Evolutionary conservation across 2,888 invertebrate genomes (phyloP).

Genomic region (Heteromyza rotundicornis): DNA sequence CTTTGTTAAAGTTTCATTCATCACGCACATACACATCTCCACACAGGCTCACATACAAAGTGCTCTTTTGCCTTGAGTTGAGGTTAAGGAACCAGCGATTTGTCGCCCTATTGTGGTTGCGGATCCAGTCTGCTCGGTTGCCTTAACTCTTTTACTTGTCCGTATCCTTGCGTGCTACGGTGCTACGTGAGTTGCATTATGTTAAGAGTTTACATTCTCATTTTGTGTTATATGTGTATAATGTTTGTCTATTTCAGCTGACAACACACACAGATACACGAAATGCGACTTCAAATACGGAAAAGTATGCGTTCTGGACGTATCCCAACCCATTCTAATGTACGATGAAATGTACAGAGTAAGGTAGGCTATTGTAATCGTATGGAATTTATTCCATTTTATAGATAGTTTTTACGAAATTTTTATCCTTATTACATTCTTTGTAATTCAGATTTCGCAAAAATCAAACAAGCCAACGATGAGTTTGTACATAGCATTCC

Average conservation of each 20-base stretch:
- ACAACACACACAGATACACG: constrained; percentile 22
- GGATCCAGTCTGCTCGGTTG: constrained; percentile 5
- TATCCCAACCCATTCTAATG: too few relatives aligned
- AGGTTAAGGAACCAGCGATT: constrained; percentile 44
- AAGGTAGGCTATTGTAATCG: too few relatives aligned
- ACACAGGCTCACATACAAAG: constrained; percentile 6
- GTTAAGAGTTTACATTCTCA: background rate
- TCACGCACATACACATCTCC: constrained; percentile 1
- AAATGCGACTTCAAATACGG: constrained; percentile 19
- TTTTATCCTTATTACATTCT: too few relatives aligned
- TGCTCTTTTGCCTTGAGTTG: constrained; percentile 32
- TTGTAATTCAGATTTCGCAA: too few relatives aligned
- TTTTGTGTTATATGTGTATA: background rate
- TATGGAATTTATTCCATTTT: too few relatives aligned
- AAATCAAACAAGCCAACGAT: too few relatives aligned
- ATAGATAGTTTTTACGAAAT: too few relatives aligned
- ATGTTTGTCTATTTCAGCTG: constrained; percentile 24
- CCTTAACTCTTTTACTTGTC: constrained; percentile 25
- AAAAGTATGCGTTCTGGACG: too few relatives aligned
- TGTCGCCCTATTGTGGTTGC: constrained; percentile 27
- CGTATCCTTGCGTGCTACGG: constrained; percentile 29
- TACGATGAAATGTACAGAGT: too few relatives aligned
- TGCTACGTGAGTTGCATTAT: constrained; percentile 28
- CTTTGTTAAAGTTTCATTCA: constrained; percentile 18
- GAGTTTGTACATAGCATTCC: too few relatives aligned